Evolutionary conservation across 2,797 vertebrate genomes (phyloP).

Genomic region (Cacajao melanocephalus): DNA sequence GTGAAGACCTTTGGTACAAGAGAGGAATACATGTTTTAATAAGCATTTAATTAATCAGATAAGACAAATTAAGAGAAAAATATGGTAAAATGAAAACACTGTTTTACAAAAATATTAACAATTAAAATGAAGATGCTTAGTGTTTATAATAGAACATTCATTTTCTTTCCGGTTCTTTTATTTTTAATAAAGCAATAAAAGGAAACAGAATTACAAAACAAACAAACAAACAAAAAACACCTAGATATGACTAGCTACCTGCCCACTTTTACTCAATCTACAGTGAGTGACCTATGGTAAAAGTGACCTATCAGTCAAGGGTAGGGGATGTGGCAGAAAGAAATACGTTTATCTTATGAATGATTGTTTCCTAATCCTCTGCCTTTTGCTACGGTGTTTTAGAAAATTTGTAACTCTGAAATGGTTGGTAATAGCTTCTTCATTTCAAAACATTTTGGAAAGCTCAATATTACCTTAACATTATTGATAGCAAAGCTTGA

Average conservation of each 20-base stretch:
- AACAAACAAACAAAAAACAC: background rate
- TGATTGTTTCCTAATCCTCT: background rate
- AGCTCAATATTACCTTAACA: background rate
- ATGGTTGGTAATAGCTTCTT: background rate
- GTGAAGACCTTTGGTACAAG: background rate
- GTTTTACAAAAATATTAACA: conserved; percentile 7
- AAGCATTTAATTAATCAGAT: conserved; percentile 35
- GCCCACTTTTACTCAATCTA: background rate
- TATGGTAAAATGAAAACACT: conserved; percentile 7
- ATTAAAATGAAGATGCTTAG: background rate
- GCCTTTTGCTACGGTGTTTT: background rate
- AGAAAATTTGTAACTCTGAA: background rate
- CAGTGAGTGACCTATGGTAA: background rate
- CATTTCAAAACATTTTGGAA: conserved; percentile 14
- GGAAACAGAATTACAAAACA: background rate
- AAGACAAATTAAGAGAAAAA: conserved; percentile 9
- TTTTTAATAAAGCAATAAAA: conserved; percentile 22
- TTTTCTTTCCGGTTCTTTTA: background rate
- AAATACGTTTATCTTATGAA: background rate
- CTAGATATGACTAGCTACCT: background rate
- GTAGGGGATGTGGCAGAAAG: background rate
- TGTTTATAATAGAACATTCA: background rate
- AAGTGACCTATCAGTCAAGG: background rate
- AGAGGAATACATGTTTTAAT: conserved; percentile 5
- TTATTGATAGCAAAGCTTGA: background rate